phyloP scores from a whole-genome alignment of 35 echinoderm and acorn worm genomes.

The Lytechinus pictus region DNA sequence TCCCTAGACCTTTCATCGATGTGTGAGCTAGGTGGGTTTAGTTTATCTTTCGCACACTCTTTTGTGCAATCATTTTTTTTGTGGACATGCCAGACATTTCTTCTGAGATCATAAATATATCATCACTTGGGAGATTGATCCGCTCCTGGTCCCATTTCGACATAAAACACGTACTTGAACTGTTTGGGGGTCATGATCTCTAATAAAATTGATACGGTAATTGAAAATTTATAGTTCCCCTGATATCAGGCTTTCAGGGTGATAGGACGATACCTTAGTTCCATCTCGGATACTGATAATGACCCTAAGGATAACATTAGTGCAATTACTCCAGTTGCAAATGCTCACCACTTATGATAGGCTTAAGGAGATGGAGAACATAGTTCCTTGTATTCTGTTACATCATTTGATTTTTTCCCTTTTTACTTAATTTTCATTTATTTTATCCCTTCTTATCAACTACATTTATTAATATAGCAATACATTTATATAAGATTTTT shows the following conservation, averaged over 20 bases:
- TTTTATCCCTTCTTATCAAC: no score
- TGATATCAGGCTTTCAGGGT: neutral
- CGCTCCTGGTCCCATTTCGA: neutral
- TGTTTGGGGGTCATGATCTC: neutral
- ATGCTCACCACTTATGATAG: neutral
- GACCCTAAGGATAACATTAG: neutral
- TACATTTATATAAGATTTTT: no score
- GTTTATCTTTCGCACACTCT: neutral
- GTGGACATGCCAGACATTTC: neutral
- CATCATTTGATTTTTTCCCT: no score
- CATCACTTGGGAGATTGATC: neutral
- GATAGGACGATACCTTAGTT: neutral
- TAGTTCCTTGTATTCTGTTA: no score
- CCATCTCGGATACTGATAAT: neutral
- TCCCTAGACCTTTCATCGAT: neutral
- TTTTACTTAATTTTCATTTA: no score
- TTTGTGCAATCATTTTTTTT: neutral
- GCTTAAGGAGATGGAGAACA: neutral
- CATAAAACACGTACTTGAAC: neutral
- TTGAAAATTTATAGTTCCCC: conserved; percentile 12
- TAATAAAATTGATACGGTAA: conserved; percentile 13
- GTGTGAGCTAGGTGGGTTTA: neutral
- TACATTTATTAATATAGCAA: no score
- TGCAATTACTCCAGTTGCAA: neutral
- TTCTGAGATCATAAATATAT: conserved; percentile 20